These are phyloP conservation scores for Papilio helenus DNA, from an alignment of 1,140 invertebrate genomes.

Conservation along the genomic window DNA sequence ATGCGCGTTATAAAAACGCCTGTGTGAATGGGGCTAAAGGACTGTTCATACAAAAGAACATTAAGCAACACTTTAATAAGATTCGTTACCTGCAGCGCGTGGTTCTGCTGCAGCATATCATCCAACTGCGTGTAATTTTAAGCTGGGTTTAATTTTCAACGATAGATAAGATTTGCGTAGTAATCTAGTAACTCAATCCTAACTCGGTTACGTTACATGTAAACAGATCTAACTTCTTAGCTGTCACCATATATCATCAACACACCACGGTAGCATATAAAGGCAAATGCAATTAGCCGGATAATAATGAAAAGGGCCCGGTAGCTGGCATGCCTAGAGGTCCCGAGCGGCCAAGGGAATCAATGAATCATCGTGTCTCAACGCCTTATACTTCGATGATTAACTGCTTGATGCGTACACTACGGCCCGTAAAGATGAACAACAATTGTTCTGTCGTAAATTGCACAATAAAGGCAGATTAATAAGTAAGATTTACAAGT, in stretches of 20 bases:
- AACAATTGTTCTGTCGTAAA: neutral
- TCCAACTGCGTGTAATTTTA: slow-evolving; percentile 72
- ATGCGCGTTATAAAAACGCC: no score
- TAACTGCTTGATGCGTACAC: slow-evolving; percentile 31
- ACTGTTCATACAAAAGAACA: no score
- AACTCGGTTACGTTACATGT: slow-evolving; percentile 5
- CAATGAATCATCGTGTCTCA: slow-evolving; percentile 71
- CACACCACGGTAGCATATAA: slow-evolving; percentile 35
- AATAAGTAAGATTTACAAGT: no score
- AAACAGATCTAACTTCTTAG: slow-evolving; percentile 25
- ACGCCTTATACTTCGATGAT: slow-evolving; percentile 48
- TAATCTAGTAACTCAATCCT: neutral
- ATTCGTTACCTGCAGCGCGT: slow-evolving; percentile 78
- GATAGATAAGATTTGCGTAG: neutral
- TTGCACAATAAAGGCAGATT: no score
- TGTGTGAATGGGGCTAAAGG: no score
- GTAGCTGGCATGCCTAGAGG: slow-evolving; percentile 50
- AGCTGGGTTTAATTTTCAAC: no score
- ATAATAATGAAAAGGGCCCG: slow-evolving; percentile 62
- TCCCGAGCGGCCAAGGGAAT: slow-evolving; percentile 56
- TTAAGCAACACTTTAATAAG: neutral
- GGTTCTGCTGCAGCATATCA: slow-evolving; percentile 82
- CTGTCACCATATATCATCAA: slow-evolving; percentile 41
- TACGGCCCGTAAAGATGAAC: neutral
- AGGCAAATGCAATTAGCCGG: slow-evolving; percentile 62